phyloP scores from a whole-genome alignment of 1,140 invertebrate species.

The Ceratina calcarata region DNA sequence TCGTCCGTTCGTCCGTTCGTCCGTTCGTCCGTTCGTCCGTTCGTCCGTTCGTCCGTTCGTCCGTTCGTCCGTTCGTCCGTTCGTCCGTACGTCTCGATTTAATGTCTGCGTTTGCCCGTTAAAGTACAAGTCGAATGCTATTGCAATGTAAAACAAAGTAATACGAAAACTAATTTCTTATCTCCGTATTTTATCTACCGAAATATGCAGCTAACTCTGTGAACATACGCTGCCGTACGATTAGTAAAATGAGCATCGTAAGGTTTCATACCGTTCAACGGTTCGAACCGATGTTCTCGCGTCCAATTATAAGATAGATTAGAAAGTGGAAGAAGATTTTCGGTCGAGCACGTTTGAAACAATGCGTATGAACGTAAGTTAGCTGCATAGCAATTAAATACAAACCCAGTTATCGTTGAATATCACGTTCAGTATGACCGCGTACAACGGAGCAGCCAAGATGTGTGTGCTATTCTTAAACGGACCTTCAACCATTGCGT shows the following conservation, averaged over 20 bases:
- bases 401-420: slow-evolving; percentile 79
- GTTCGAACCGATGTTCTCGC: background rate
- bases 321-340: background rate
- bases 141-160: background rate
- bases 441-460: slow-evolving; percentile 54
- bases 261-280: background rate
- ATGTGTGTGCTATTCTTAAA: slow-evolving; percentile 72
- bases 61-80: too few relatives aligned
- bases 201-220: slow-evolving; percentile 69
- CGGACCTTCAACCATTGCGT: slow-evolving; percentile 75
- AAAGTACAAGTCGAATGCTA: background rate
- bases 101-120: background rate
- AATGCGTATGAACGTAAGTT: slow-evolving; percentile 57
- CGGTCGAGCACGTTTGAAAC: too few relatives aligned
- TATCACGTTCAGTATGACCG: slow-evolving; percentile 74
- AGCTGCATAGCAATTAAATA: slow-evolving; percentile 77
- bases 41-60: too few relatives aligned
- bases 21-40: too few relatives aligned
- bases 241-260: background rate
- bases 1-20: too few relatives aligned
- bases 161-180: slow-evolving; percentile 12
- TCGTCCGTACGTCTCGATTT: too few relatives aligned
- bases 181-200: background rate
- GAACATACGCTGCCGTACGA: slow-evolving; percentile 62
- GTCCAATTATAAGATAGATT: background rate